Base-by-base conservation (phyloP, 2,888 invertebrate genomes). In the Hydropsyche betteni region DNA sequence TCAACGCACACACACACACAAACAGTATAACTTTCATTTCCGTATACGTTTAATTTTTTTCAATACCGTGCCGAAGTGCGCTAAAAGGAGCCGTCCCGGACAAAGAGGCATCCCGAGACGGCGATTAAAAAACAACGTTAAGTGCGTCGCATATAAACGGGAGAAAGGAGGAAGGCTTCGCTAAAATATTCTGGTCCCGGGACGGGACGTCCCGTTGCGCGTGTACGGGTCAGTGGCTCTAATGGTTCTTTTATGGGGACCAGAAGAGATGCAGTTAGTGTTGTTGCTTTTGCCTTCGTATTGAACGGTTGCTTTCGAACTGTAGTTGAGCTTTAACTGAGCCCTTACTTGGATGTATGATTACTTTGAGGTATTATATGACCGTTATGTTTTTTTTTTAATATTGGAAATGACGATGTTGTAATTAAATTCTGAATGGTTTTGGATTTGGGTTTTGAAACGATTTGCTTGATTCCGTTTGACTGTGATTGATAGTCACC, bases 181-280 rank as follows among this genome's bases (percentile, higher is more conserved):
- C 38, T 68, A 74, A 74, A 74, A 68, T 74, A 74, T 74, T 74
- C 74, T 55, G 36, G 55, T 74, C 68, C 53, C 68, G 68, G 10
- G 51, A 50, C 53, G 64, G 74, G 74, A 74, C 74, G 68, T 74
- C 74, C 74, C 34, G 64, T 24, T 24, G 38, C 50, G 74, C 58
- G 68, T 74, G 69, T 69, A 69, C 74, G 74, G 74, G 74, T 74
- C 74, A 74, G 74, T 74, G 68, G 74, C 69, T 58, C 74, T 74
- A 74, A 74, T 74, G 69, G 68, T 69, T 55, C 74, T 74, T 74
- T 74, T 74, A 74, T 74, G 74, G 74, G 70, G 53, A 69, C 70
- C 70, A 70, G 50, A 70, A 70, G 70, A 70, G 51, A 44, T 44
- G 44, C 70, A 24, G 51, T 70, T 70, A 70, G 53, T 70, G 70